A percentile compares a stretch with the other conserved stretches of the same genome.
These are phyloP conservation scores for Brachirus orientalis DNA, from an alignment of 2,113 vertebrate species.

Conservation along the genomic window DNA sequence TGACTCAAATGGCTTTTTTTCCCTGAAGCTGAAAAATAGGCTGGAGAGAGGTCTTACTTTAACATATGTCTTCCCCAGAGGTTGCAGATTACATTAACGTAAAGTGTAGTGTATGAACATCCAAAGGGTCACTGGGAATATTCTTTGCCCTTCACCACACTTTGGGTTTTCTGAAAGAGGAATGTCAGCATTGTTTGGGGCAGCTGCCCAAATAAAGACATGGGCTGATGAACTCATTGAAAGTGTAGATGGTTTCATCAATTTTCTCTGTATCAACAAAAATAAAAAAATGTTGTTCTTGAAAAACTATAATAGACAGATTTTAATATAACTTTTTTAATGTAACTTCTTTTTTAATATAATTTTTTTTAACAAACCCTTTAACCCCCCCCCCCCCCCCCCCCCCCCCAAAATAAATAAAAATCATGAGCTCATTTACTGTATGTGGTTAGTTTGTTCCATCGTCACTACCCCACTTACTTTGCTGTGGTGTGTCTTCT, in stretches of 20 bases:
- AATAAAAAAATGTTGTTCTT: conserved; percentile 23
- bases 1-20: conserved; percentile 66
- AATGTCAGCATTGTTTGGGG: conserved; percentile 25
- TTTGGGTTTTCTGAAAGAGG: conserved; percentile 13
- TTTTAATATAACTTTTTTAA: background rate
- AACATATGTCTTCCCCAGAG: conserved; percentile 58
- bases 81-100: conserved; percentile 22
- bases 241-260: conserved; percentile 17
- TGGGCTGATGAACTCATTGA: conserved; percentile 35
- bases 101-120: conserved; percentile 2
- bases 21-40: conserved; percentile 60
- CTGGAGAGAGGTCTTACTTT: conserved; percentile 46
- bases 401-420: too few species aligned
- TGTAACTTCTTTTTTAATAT: background rate
- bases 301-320: conserved; percentile 28
- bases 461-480: conserved; percentile 47
- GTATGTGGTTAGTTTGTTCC: conserved; percentile 48
- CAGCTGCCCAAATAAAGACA: conserved; percentile 11
- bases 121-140: background rate
- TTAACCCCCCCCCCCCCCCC: conserved; percentile 41
- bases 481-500: conserved; percentile 59
- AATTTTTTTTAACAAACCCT: conserved; percentile 33
- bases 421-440: conserved; percentile 57
- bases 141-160: background rate
- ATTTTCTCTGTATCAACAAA: conserved; percentile 30